Percentiles rank a stretch among this genome's conserved stretches.
Evolutionary conservation across 2,113 vertebrate genomes (phyloP).

Genomic region (Ochotona princeps): DNA sequence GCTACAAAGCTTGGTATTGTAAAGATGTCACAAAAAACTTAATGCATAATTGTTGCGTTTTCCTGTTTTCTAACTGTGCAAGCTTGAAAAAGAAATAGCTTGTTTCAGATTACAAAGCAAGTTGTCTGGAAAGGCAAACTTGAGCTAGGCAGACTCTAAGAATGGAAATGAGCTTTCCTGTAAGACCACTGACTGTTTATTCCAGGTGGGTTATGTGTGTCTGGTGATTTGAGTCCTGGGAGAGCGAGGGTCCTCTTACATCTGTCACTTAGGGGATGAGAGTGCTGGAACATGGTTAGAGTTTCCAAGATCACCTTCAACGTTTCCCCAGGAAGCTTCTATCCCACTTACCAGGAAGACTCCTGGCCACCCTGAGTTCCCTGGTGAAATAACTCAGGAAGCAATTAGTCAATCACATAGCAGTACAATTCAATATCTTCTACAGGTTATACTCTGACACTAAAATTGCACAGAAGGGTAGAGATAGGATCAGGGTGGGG

Average conservation of each 20-base stretch:
- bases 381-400: not conserved
- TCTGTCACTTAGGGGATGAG: not conserved
- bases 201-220: not conserved
- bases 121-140: not conserved
- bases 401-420: not conserved
- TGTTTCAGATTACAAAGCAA: not conserved
- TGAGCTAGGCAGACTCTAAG: not conserved
- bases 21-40: not conserved
- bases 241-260: not conserved
- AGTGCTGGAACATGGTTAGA: not conserved
- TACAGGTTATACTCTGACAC: conserved; percentile 1
- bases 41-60: not conserved
- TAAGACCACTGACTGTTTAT: not conserved
- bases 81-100: conserved; percentile 5
- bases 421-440: conserved; percentile 1
- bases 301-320: not conserved
- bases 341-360: not conserved
- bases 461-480: not conserved
- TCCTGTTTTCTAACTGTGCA: not conserved
- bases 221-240: not conserved
- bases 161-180: not conserved
- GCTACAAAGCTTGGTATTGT: not conserved
- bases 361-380: not conserved
- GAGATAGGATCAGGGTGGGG: not conserved
- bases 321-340: not conserved